Evolutionary conservation across 2,113 vertebrate species (phyloP).

Genomic region (Chunga burmeisteri): DNA sequence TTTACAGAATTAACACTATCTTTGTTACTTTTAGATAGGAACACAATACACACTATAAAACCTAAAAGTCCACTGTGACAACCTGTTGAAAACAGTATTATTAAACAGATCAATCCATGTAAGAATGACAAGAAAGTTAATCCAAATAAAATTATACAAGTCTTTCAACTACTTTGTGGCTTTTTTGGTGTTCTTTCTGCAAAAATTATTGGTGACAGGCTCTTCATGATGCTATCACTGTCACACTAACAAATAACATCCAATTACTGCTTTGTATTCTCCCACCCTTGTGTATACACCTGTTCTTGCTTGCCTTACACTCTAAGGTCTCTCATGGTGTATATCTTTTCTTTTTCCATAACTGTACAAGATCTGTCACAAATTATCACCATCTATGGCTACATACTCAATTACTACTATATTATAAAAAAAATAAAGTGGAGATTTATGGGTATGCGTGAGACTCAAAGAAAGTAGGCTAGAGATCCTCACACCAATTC

Average conservation of each 20-base stretch:
- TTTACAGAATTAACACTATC: background rate
- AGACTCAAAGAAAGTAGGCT: background rate
- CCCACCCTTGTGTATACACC: background rate
- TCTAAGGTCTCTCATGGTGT: background rate
- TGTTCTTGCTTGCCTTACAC: rapidly evolving
- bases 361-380: background rate
- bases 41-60: background rate
- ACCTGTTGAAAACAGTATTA: background rate
- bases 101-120: background rate
- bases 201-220: background rate
- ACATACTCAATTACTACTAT: rapidly evolving
- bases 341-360: background rate
- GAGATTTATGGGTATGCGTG: background rate
- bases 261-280: background rate
- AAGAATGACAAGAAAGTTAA: background rate
- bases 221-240: background rate
- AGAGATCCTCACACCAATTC: background rate
- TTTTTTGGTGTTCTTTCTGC: background rate
- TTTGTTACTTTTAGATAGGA: background rate
- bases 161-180: background rate
- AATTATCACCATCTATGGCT: background rate
- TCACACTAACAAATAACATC: background rate
- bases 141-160: rapidly evolving
- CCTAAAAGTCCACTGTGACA: background rate
- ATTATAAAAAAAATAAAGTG: background rate